Base-by-base conservation (phyloP, 30 jellyfish, hydroid and myxozoan species). In the Pseudorhiza aurosa region DNA sequence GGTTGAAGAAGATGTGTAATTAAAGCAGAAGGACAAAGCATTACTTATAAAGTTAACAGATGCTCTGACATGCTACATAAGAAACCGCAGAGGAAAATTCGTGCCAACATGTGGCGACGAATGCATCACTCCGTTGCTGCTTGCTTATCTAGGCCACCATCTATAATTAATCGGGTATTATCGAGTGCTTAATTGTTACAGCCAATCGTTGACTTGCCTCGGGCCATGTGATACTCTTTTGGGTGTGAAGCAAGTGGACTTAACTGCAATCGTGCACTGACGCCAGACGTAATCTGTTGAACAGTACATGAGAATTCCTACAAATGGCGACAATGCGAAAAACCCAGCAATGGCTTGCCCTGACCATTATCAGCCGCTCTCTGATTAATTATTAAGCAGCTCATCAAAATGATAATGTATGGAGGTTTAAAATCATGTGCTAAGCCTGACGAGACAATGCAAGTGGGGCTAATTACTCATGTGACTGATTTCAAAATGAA, bases 391-490 rank as follows among this genome's bases (percentile, higher is more conserved):
- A 70, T 70, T 70, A 40, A 70, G 49, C 69, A 51, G 49, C 71
- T 70, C 83, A 70, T 70, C 83, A 70, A 70, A 70, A 70, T 70
- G 83, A 70, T 70, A 70, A 70, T 45, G 83, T 70, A 18, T 47
- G 31, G 36, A 47, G 68, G 57, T 47, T 28, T 53, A 45, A 49
- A 30, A 21, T 70, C 83, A 70, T 57, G 83, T 46, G 83, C 67
- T 70, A 8, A 18, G 77, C 17, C 32, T 64, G 58, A 30, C 31
- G 8, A 64, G 77, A 64, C 77, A 64, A 64, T 31, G 77, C 59
- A 22, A 12, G 4, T 53, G 67, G 67, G 67, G 67, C 67, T 53
- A 36, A 53, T 53, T 53, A 53, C 36, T n/a, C n/a, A n/a, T n/a
- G n/a, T n/a, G n/a, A n/a, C n/a, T n/a, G n/a, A n/a, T n/a, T n/a